These are phyloP conservation scores for Epistrophe eligans DNA, from an alignment of 2,888 invertebrate species.

Conservation along the genomic window DNA sequence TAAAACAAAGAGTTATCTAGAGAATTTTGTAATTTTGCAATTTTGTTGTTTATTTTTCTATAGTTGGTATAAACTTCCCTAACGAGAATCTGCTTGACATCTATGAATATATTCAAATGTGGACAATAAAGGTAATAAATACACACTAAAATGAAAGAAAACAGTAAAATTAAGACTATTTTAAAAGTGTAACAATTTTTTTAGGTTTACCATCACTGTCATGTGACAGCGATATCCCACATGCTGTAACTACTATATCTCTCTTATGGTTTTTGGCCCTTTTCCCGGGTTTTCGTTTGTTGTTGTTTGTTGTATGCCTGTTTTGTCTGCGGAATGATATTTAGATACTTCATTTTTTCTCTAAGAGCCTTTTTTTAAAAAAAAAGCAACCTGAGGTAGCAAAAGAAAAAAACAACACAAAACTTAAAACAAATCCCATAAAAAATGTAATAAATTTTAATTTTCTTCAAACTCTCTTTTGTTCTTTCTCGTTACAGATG, in stretches of 20 bases:
- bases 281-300: constrained; percentile 48
- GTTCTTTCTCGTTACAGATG: constrained; percentile 68
- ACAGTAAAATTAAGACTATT: neutral
- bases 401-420: constrained; percentile 29
- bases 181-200: neutral
- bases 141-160: too few relatives aligned
- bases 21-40: too few relatives aligned
- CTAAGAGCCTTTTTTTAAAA: constrained; percentile 27
- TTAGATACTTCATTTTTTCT: constrained; percentile 61
- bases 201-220: neutral
- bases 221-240: constrained; percentile 10
- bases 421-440: constrained; percentile 57
- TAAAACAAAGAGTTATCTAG: too few relatives aligned
- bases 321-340: constrained; percentile 56
- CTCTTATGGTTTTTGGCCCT: constrained; percentile 32
- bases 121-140: too few relatives aligned
- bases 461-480: constrained; percentile 60
- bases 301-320: constrained; percentile 42
- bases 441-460: constrained; percentile 73
- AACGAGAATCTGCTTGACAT: too few relatives aligned
- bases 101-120: neutral
- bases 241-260: constrained; percentile 2
- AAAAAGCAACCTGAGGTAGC: neutral
- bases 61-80: neutral
- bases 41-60: too few relatives aligned